Evolutionary conservation across 64 coral and sea anemone species (phyloP).

Genomic region (Montipora sp.): DNA sequence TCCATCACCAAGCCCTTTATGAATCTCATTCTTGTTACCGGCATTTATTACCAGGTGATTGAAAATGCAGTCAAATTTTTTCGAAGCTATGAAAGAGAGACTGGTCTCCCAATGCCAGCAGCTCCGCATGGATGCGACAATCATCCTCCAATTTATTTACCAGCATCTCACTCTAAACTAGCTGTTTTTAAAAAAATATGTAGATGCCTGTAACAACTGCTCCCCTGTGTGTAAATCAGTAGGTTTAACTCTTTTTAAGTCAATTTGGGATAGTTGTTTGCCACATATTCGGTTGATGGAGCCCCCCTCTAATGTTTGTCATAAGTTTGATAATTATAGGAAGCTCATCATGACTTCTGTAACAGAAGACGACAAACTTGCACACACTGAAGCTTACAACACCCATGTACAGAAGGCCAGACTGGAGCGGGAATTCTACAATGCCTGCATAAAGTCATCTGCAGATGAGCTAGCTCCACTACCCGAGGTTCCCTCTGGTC

Average conservation of each 20-base stretch:
- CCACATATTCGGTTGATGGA: neutral
- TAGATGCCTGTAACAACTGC: neutral
- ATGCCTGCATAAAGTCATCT: conserved; percentile 5
- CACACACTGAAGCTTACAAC: conserved; percentile 7
- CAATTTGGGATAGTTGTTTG: neutral
- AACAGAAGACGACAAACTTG: neutral
- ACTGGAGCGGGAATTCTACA: neutral
- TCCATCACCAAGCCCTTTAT: neutral
- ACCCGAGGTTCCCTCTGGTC: neutral
- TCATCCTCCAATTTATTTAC: neutral
- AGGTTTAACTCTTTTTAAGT: neutral
- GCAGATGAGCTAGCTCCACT: neutral
- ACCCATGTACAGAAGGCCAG: neutral
- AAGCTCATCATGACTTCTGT: conserved; percentile 3
- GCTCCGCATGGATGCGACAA: neutral
- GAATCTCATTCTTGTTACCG: neutral
- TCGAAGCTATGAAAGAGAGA: neutral
- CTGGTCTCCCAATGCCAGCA: neutral
- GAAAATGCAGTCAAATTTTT: neutral
- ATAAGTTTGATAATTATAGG: neutral
- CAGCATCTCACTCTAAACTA: neutral
- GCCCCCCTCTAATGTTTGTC: neutral
- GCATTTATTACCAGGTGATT: neutral
- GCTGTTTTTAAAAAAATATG: conserved; percentile 6
- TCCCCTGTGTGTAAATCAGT: neutral